Percentiles rank a stretch among this genome's conserved stretches.
phyloP scores from a whole-genome alignment of 2,888 invertebrate species.

The Amphimallon solstitiale region DNA sequence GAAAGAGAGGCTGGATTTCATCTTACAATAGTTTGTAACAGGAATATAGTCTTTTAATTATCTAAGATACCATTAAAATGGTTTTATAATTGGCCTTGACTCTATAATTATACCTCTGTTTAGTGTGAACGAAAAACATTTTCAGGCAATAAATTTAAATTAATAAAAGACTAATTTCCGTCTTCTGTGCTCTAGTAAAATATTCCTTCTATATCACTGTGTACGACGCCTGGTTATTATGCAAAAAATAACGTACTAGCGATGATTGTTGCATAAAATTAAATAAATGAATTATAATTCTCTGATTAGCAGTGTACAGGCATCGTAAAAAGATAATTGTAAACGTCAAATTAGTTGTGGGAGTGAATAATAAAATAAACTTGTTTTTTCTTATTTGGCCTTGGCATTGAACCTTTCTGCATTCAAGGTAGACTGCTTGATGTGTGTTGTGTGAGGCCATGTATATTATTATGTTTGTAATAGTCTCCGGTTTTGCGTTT shows the following conservation, averaged over 20 bases:
- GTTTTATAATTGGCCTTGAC: constrained; percentile 29
- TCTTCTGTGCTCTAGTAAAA: constrained; percentile 12
- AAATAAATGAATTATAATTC: not conserved
- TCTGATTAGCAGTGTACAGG: not conserved
- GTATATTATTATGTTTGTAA: constrained; percentile 35
- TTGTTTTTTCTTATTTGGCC: constrained; percentile 35
- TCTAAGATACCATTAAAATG: not conserved
- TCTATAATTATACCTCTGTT: constrained; percentile 15
- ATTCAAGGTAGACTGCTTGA: constrained; percentile 40
- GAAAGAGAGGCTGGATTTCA: not conserved
- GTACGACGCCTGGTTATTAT: constrained; percentile 22
- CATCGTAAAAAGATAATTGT: constrained; percentile 3
- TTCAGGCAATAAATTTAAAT: constrained; percentile 27
- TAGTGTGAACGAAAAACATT: not conserved
- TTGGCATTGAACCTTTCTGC: constrained; percentile 43
- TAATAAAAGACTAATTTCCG: constrained; percentile 3
- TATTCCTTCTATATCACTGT: not conserved
- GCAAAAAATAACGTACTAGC: constrained; percentile 15
- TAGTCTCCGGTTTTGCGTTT: constrained; percentile 29
- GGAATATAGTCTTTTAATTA: not conserved
- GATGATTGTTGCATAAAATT: constrained; percentile 30
- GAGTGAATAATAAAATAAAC: constrained; percentile 26
- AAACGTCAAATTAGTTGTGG: constrained; percentile 20
- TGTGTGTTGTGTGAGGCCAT: constrained; percentile 38
- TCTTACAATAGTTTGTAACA: not conserved